phyloP scores from a whole-genome alignment of 2,888 invertebrate species.

The Drepana falcataria region DNA sequence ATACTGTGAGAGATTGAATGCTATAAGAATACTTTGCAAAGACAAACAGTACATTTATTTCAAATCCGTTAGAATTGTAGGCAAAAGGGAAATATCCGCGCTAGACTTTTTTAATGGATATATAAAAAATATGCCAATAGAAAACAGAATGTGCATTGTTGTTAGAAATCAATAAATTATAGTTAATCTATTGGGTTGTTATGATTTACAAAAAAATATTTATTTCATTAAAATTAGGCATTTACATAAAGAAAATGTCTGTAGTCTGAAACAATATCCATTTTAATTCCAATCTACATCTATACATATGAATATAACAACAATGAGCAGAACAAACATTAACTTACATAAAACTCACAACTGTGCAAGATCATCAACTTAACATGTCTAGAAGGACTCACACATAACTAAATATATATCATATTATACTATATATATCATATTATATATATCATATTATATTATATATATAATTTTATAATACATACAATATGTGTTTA shows the following conservation, averaged over 20 bases:
- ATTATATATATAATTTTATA: too few relatives aligned
- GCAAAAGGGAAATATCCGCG: slow-evolving; percentile 86
- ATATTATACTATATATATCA: too few relatives aligned
- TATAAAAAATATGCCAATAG: slow-evolving; percentile 77
- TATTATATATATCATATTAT: too few relatives aligned
- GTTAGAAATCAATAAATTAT: slow-evolving; percentile 44
- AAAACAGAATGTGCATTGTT: slow-evolving; percentile 48
- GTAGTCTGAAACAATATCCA: neutral
- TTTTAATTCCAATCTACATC: neutral
- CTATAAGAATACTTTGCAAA: slow-evolving; percentile 82
- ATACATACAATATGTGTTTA: too few relatives aligned
- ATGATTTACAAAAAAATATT: neutral
- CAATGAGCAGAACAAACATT: neutral
- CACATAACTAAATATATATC: neutral
- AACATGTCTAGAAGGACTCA: neutral
- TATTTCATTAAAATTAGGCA: neutral
- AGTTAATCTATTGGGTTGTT: neutral
- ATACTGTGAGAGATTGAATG: slow-evolving; percentile 78
- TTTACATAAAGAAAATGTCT: neutral
- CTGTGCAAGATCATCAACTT: neutral
- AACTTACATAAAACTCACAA: neutral
- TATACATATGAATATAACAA: too few relatives aligned
- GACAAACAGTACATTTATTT: slow-evolving; percentile 82
- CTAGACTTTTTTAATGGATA: slow-evolving; percentile 93
- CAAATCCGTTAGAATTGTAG: slow-evolving; percentile 80